Percentiles rank a stretch among this genome's conserved stretches.
Evolutionary conservation across 1,140 invertebrate genomes (phyloP).

Genomic region (Oscheius sp.): DNA sequence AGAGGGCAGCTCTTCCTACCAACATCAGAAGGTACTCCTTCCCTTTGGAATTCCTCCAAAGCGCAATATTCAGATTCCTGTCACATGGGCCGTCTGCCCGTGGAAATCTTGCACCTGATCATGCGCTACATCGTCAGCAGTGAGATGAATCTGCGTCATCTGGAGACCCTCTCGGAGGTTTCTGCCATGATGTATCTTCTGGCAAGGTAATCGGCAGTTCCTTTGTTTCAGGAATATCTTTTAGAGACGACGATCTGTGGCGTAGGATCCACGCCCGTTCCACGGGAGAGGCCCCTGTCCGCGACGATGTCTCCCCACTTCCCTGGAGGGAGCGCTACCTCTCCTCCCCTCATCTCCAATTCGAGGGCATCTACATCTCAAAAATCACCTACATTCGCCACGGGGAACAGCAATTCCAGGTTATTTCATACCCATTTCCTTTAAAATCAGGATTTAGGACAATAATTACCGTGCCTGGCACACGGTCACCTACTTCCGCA

Average conservation of each 20-base stretch:
- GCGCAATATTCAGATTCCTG: too few species aligned
- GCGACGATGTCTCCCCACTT: not conserved
- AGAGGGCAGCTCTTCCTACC: not conserved
- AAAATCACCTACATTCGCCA: conserved; percentile 45
- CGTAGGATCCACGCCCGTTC: conserved; percentile 16
- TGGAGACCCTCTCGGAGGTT: conserved; percentile 5
- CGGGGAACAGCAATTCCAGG: conserved; percentile 39
- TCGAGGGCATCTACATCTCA: conserved; percentile 42
- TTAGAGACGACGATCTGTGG: conserved; percentile 18
- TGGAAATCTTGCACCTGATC: conserved; percentile 13
- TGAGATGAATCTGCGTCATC: not conserved
- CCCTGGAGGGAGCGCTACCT: conserved; percentile 20
- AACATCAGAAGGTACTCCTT: not conserved
- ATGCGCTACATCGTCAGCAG: conserved; percentile 3
- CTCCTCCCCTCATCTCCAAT: conserved; percentile 13
- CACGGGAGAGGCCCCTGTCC: not conserved
- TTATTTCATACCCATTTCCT: conserved; percentile 26
- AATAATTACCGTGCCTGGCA: conserved; percentile 23
- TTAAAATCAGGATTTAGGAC: conserved; percentile 1
- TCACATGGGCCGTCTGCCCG: not conserved
- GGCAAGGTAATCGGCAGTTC: conserved; percentile 2
- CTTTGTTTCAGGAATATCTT: not conserved
- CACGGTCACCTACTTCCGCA: conserved; percentile 18
- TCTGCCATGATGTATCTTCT: conserved; percentile 10
- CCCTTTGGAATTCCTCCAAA: not conserved